Percentiles rank a stretch among this genome's conserved stretches.
Conservation (phyloP, 2,113 vertebrate genomes). For the Seriola rivoliana region DNA sequence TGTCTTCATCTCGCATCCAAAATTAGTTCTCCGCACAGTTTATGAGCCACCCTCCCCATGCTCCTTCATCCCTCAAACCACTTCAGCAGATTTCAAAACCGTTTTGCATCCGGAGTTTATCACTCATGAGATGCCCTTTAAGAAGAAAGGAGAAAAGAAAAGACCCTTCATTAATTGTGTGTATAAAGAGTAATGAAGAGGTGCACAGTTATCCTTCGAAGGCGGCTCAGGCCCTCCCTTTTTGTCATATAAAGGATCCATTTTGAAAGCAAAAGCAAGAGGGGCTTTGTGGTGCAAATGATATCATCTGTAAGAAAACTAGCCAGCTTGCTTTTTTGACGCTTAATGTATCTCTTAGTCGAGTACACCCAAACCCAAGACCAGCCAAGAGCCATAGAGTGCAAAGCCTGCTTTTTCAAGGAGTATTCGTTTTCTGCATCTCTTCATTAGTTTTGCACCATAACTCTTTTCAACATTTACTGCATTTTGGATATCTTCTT, state of each 20-base stretch:
- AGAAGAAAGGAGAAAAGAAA: conserved; percentile 46
- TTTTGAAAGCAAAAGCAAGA: conserved; percentile 44
- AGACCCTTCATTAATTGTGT: conserved; percentile 70
- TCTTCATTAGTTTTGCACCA: background rate
- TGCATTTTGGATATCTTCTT: conserved; percentile 6
- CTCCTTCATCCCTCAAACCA: conserved; percentile 61
- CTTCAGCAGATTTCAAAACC: conserved; percentile 70
- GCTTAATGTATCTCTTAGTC: background rate
- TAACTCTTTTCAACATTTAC: background rate
- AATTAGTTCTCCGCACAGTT: conserved; percentile 56
- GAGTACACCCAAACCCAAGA: background rate
- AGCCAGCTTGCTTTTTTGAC: conserved; percentile 22
- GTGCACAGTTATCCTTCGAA: conserved; percentile 59
- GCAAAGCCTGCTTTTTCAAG: background rate
- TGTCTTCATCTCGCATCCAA: conserved; percentile 49
- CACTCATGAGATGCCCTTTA: conserved; percentile 74
- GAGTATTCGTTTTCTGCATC: background rate
- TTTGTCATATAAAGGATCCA: conserved; percentile 48
- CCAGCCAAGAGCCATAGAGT: background rate
- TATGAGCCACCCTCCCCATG: conserved; percentile 52
- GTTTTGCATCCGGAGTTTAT: conserved; percentile 71
- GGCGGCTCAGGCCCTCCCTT: conserved; percentile 42
- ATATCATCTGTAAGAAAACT: conserved; percentile 6
- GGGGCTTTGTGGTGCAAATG: conserved; percentile 64
- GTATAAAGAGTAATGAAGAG: conserved; percentile 70